Evolutionary conservation across 2,113 vertebrate species (phyloP).

Genomic region (Hippocampus comes): DNA sequence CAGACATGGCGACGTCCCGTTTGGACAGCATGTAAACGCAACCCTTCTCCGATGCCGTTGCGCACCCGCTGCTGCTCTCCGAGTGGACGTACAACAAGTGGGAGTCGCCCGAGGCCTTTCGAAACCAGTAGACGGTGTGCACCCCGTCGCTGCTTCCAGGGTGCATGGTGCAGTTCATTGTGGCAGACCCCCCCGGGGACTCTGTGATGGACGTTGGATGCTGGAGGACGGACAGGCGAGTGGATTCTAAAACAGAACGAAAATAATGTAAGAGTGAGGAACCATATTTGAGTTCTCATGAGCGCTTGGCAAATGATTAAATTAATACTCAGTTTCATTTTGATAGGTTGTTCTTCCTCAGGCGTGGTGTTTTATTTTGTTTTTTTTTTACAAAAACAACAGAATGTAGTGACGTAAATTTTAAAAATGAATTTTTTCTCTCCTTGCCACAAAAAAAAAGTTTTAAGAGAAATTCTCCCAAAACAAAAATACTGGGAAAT

Average conservation of each 20-base stretch:
- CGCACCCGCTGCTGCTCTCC: slow-evolving; percentile 26
- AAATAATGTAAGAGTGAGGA: background rate
- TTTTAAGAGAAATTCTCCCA: too few species aligned
- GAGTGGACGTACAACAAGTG: slow-evolving; percentile 27
- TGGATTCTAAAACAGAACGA: slow-evolving; percentile 11
- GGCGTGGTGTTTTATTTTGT: too few species aligned
- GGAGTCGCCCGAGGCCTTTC: slow-evolving; percentile 20
- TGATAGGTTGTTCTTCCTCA: too few species aligned
- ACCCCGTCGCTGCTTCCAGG: slow-evolving; percentile 26
- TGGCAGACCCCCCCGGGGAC: slow-evolving; percentile 43
- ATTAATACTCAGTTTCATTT: too few species aligned
- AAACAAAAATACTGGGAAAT: too few species aligned
- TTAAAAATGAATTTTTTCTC: too few species aligned
- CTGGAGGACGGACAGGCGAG: slow-evolving; percentile 15
- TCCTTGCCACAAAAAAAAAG: too few species aligned
- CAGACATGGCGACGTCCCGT: slow-evolving; percentile 12
- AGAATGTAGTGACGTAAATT: too few species aligned
- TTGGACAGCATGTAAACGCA: slow-evolving; percentile 41
- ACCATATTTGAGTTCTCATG: background rate
- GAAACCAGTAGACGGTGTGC: slow-evolving; percentile 58
- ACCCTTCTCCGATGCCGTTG: slow-evolving; percentile 10
- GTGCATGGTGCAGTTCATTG: slow-evolving; percentile 47
- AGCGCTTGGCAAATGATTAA: background rate
- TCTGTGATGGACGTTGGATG: slow-evolving; percentile 11
- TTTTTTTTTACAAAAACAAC: too few species aligned